Percentiles rank a stretch among this genome's conserved stretches.
Conservation (phyloP, 2,888 invertebrate genomes). For the Perizoma affinitatum region DNA sequence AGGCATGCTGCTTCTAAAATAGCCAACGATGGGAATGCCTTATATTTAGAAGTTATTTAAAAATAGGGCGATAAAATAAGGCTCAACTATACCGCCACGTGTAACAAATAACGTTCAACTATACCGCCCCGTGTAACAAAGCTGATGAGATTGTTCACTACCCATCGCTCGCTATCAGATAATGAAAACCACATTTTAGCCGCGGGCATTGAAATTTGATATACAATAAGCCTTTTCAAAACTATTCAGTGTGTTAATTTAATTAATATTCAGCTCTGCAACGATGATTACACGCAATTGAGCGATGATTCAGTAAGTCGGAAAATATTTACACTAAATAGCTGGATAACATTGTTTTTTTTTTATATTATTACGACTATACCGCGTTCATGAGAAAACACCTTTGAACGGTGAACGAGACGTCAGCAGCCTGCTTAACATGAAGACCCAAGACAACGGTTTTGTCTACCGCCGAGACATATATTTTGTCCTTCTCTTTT, state of each 20-base stretch:
- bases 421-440: too few species aligned
- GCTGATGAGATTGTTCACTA: conserved; percentile 4
- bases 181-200: conserved; percentile 9
- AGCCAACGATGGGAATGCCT: too few species aligned
- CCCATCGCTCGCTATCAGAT: conserved; percentile 4
- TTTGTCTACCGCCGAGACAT: too few species aligned
- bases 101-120: conserved; percentile 2
- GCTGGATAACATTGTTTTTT: too few species aligned
- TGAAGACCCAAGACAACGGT: too few species aligned
- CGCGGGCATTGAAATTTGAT: conserved; percentile 13
- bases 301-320: not conserved
- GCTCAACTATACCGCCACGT: not conserved
- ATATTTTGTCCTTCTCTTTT: too few species aligned
- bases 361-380: too few species aligned
- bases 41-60: not conserved
- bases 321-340: conserved; percentile 4
- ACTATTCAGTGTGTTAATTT: conserved; percentile 14
- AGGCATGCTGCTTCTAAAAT: too few species aligned
- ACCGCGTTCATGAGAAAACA: too few species aligned
- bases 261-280: conserved; percentile 17
- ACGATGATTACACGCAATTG: conserved; percentile 5
- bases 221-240: conserved; percentile 16
- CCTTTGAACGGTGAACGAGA: too few species aligned
- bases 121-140: conserved; percentile 2
- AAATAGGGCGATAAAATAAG: conserved; percentile 1